These are phyloP conservation scores for Nycticebus coucang DNA, from an alignment of 2,113 vertebrate species.

Conservation along the genomic window DNA sequence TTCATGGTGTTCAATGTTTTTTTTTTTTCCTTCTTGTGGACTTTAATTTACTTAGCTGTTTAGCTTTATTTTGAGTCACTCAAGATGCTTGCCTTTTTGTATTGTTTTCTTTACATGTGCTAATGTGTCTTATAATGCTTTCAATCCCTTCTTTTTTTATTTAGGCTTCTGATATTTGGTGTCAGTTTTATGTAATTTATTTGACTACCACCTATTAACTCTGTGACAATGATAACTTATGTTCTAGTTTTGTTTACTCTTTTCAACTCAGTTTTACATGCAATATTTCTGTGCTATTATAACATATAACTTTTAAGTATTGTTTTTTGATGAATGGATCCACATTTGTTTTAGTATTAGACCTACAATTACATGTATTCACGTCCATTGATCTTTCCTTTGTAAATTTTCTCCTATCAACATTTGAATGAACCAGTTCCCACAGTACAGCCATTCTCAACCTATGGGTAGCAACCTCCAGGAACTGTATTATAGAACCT, in stretches of 20 bases:
- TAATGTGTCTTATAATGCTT: not conserved
- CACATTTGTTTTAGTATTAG: not conserved
- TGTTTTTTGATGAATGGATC: not conserved
- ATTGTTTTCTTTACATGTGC: not conserved
- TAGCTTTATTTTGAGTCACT: not conserved
- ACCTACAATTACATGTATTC: not conserved
- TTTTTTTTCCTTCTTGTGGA: not conserved
- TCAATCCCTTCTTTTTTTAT: not conserved
- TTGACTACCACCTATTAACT: not conserved
- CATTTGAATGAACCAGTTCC: not conserved
- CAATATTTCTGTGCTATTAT: not conserved
- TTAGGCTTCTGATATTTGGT: not conserved
- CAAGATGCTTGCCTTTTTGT: not conserved
- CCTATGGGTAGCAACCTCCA: no score
- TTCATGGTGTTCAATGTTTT: not conserved
- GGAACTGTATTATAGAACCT: no score
- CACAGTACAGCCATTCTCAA: no score
- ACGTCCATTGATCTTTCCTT: not conserved
- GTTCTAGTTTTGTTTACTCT: not conserved
- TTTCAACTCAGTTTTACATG: not conserved
- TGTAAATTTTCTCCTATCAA: not conserved
- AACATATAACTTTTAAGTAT: not conserved
- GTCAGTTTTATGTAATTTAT: not conserved
- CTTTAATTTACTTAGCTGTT: not conserved
- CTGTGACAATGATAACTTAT: not conserved